These are phyloP conservation scores for Campoplex capitator DNA, from an alignment of 2,888 invertebrate species.

Conservation along the genomic window DNA sequence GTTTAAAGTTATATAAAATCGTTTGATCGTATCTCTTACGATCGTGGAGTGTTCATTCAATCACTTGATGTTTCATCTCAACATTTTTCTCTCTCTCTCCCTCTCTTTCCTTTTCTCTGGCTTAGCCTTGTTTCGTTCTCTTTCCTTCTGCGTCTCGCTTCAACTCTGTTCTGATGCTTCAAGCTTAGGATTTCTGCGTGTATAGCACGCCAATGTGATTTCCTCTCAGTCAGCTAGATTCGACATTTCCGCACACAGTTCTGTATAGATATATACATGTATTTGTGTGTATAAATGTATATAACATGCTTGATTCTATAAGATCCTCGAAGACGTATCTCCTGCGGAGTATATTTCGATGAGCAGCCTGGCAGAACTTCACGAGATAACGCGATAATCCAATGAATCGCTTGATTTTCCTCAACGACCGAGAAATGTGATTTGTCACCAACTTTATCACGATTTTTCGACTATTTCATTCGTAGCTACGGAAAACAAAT, in stretches of 20 bases:
- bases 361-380: not conserved
- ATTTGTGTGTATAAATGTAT: not conserved
- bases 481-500: not conserved
- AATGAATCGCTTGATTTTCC: slow-evolving; percentile 12
- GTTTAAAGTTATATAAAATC: not conserved
- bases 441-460: slow-evolving; percentile 34
- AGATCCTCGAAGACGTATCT: slow-evolving; percentile 35
- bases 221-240: slow-evolving; percentile 49
- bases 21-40: slow-evolving; percentile 11
- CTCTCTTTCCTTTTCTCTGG: not conserved
- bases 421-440: slow-evolving; percentile 22
- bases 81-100: not conserved
- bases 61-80: slow-evolving; percentile 19
- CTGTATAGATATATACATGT: slow-evolving; percentile 8
- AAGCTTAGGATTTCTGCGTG: slow-evolving; percentile 49
- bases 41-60: not conserved
- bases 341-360: not conserved
- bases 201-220: slow-evolving; percentile 45
- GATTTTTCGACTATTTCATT: slow-evolving; percentile 8
- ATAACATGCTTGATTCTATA: not conserved
- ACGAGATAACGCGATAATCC: slow-evolving; percentile 36
- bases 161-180: slow-evolving; percentile 26
- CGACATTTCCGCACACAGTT: slow-evolving; percentile 42
- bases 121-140: not conserved
- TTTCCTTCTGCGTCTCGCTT: not conserved